A percentile compares a stretch with the other conserved stretches of the same genome.
Evolutionary conservation across 1,140 invertebrate genomes (phyloP).

Genomic region (Chelonus insularis): DNA sequence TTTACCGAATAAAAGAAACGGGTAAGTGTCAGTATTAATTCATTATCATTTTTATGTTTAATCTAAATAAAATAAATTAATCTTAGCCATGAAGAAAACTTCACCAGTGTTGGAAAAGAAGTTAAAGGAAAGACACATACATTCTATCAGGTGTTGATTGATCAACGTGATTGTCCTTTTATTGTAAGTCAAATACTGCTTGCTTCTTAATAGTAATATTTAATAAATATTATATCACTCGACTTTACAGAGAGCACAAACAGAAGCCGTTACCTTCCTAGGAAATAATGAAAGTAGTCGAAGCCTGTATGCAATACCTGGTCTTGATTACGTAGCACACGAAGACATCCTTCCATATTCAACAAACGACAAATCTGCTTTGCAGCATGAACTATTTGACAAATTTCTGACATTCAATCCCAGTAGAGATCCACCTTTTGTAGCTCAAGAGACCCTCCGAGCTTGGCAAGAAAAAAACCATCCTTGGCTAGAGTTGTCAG

Average conservation of each 20-base stretch:
- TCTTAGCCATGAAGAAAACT: constrained; percentile 49
- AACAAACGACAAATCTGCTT: constrained; percentile 77
- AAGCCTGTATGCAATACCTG: constrained; percentile 92
- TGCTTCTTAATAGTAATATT: too few relatives aligned
- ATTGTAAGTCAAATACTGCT: constrained; percentile 64
- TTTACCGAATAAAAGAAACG: constrained; percentile 63
- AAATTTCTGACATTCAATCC: constrained; percentile 86
- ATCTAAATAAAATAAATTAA: too few relatives aligned
- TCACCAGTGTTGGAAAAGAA: constrained; percentile 75
- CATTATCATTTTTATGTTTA: too few relatives aligned
- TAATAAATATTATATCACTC: too few relatives aligned
- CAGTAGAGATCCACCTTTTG: constrained; percentile 85
- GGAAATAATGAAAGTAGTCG: constrained; percentile 93
- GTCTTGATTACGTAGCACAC: constrained; percentile 95
- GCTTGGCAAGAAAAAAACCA: constrained; percentile 98
- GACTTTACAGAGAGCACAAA: constrained; percentile 88
- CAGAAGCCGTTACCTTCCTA: constrained; percentile 96
- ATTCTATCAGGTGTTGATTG: constrained; percentile 97
- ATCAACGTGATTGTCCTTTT: constrained; percentile 92
- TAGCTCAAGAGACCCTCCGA: constrained; percentile 84
- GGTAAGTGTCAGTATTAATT: constrained; percentile 43
- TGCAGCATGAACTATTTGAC: constrained; percentile 94
- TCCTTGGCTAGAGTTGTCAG: constrained; percentile 93
- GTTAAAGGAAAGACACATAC: constrained; percentile 88
- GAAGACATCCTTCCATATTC: constrained; percentile 91